Evolutionary conservation across 1,140 invertebrate species (phyloP), one percentile per base, ranked within the genome.

Genomic region (Caerostris darwini): DNA sequence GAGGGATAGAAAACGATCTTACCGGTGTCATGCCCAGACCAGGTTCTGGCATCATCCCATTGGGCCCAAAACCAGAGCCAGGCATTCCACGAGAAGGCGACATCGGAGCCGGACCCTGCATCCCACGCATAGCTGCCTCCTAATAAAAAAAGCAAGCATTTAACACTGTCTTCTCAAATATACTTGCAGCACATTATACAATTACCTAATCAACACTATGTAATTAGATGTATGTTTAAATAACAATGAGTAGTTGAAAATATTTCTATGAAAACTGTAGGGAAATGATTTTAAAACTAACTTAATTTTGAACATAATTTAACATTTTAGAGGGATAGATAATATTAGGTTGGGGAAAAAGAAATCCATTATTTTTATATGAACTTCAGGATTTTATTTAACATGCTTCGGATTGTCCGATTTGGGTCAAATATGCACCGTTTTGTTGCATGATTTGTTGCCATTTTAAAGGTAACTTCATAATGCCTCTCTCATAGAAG

Each of bases 1-100:
- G 50, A 81, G 17, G 58, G 17, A 19, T n/a, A 17, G 14, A 59
- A 54, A 92, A 14, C 8, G 54, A 82, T 56, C 92, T 94, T 94
- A 94, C 92, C 92, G 92, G 92, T 17, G 92, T 85, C 57, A 86
- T 86, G 64, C 87, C 34, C 53, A 77, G 50, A 53, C 71, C 34
- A 77, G 8, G 34, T 77, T 77, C 71, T 77, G 19, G 34, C 34
- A 77, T 77, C 34, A 50, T 77, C 4, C 71, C 71, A 77, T 77
- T 77, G 53, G 8, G 71, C 4, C 71, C 71, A 53, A 50, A 77
- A 77, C 71, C 71, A 50, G 71, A 7, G 7, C 85, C 86, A 58
- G 54, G 14, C 56, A 85, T 58, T 58, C 83, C 83, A 8, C 54
- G 77, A 69, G 90, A 88, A 82, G 17, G 64, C 14, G 71, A n/a